phyloP scores from a whole-genome alignment of 2,113 vertebrate genomes.

The Carassius gibelio region DNA sequence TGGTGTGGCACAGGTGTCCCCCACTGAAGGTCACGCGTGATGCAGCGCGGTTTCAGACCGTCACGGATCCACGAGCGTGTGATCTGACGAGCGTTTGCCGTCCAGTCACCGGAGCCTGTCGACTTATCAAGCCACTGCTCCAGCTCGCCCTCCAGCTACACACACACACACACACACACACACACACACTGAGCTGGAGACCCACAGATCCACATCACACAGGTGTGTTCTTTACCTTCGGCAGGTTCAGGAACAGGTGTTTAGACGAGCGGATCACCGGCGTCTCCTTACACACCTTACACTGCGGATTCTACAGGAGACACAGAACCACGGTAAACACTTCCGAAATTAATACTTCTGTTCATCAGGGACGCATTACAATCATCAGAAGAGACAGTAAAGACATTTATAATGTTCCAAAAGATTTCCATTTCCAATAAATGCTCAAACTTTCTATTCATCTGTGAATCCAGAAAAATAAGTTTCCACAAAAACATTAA shows the following conservation, averaged over 20 bases:
- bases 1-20: slow-evolving; percentile 91
- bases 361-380: neutral
- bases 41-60: slow-evolving; percentile 92
- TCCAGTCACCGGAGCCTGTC: slow-evolving; percentile 85
- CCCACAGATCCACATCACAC: neutral
- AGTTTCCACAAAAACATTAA: too few species aligned
- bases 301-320: slow-evolving; percentile 83
- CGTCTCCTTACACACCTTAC: slow-evolving; percentile 84
- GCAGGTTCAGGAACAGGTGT: slow-evolving; percentile 93
- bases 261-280: slow-evolving; percentile 84
- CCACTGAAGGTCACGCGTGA: slow-evolving; percentile 93
- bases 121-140: slow-evolving; percentile 86
- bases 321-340: neutral
- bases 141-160: slow-evolving; percentile 82
- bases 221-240: slow-evolving; percentile 75
- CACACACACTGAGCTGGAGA: neutral
- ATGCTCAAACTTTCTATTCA: too few species aligned
- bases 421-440: too few species aligned
- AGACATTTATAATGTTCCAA: neutral
- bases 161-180: slow-evolving; percentile 9
- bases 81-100: slow-evolving; percentile 88
- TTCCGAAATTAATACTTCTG: neutral
- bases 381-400: neutral
- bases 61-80: slow-evolving; percentile 92
- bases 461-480: too few species aligned